A percentile compares a stretch with the other conserved stretches of the same genome.
phyloP scores from a whole-genome alignment of 2,888 invertebrate species.

The Dynastes grantii region DNA sequence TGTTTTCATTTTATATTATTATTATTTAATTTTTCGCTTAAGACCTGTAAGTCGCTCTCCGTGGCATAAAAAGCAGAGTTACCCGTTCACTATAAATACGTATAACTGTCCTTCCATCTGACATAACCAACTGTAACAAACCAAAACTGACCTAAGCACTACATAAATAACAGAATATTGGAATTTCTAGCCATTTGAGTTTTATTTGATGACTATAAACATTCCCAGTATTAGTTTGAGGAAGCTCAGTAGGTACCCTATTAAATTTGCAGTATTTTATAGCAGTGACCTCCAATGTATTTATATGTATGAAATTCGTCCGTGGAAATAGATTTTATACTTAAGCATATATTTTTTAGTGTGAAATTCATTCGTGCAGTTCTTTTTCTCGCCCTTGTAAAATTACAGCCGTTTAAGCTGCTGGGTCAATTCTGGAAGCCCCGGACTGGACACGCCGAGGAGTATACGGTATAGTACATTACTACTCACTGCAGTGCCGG shows the following conservation, averaged over 20 bases:
- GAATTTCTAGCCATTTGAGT: no score
- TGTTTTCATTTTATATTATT: no score
- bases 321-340: background rate
- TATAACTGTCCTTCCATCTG: no score
- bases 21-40: no score
- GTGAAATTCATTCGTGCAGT: conserved; percentile 15
- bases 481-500: background rate
- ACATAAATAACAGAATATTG: no score
- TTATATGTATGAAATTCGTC: background rate
- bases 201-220: no score
- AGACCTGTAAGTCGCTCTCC: no score
- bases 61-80: no score
- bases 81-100: no score
- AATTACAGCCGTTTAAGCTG: conserved; percentile 61
- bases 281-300: background rate
- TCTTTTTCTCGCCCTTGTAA: conserved; percentile 44
- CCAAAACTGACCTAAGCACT: no score
- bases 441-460: conserved; percentile 48
- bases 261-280: background rate
- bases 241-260: background rate
- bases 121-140: no score
- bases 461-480: background rate
- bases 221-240: background rate
- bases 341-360: background rate
- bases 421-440: conserved; percentile 56